Conservation (phyloP, 2,797 vertebrate species). For the Tadarida brasiliensis region DNA sequence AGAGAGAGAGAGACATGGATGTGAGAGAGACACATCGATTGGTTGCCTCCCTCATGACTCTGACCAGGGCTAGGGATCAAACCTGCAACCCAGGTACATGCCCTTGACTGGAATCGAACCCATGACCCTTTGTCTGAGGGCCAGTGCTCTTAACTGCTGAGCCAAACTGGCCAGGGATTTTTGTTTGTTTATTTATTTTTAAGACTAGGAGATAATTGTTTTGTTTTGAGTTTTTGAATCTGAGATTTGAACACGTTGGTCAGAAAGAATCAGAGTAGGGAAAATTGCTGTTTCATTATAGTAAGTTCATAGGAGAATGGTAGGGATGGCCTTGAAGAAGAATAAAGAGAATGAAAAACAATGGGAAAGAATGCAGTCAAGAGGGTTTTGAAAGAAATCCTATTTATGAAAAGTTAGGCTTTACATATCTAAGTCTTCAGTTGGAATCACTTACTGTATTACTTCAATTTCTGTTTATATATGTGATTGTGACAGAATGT, state of each 20-base stretch:
- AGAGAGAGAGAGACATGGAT: no score
- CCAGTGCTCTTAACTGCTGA: no score
- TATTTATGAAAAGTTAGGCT: background rate
- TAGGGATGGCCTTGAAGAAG: background rate
- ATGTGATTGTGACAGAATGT: background rate
- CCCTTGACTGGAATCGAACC: no score
- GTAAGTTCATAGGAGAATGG: background rate
- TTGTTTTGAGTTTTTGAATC: slow-evolving; percentile 44
- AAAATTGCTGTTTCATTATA: background rate
- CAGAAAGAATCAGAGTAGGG: background rate
- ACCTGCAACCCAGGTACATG: no score
- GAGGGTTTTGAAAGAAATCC: background rate
- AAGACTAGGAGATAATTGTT: background rate
- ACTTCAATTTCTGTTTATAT: slow-evolving; percentile 25
- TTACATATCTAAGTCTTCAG: background rate
- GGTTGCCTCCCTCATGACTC: no score
- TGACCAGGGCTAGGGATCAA: no score
- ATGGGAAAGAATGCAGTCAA: background rate
- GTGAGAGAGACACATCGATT: no score
- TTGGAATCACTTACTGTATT: background rate
- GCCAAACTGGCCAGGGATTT: no score
- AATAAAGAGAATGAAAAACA: slow-evolving; percentile 10
- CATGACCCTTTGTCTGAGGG: no score
- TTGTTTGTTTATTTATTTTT: background rate
- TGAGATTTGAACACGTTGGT: background rate